Base-by-base conservation (phyloP, 2,113 vertebrate species). In the Sarotherodon lohbergeri region DNA sequence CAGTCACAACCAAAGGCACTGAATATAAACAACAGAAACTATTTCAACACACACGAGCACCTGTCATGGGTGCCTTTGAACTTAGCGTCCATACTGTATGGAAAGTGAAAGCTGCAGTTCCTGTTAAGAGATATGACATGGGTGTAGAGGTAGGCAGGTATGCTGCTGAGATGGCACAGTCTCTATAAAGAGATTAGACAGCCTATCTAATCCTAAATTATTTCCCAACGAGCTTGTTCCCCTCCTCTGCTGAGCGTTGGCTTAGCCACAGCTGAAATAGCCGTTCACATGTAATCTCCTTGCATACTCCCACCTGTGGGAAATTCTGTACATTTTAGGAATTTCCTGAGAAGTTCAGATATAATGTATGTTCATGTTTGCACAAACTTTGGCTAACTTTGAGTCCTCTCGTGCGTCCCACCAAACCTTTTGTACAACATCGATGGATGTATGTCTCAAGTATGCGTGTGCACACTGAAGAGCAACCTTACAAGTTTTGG, bases 181-280 rank as follows among this genome's bases (percentile, higher is more conserved):
- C 96, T 96, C 95, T 95, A 97, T 98, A 98, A 99, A 98, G 97
- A 97, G 98, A 98, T 99, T 99, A 98, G 90, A 90, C 93, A 83
- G 92, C 94, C 94, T 91, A 91, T 95, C 95, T 98, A 98, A 99
- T 99, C 97, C 97, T 94, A 98, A 97, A 98, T 97, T 97, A 97
- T 97, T 97, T 97, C 96, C 95, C 95, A 91, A 96, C 91, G 90
- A 94, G 95, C 94, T 96, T 80, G 87, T 88, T 93, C 82, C 81
- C 96, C 95, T 95, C 96, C 86, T 92, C 86, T 96, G 95, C 91
- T 97, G 96, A 97, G 96, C 95, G 96, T 79, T 90, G 92, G 96
- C 95, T 97, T 97, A 98, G 96, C 95, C 96, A 95, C 96, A 97
- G 97, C 97, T 97, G 95, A 97, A 96, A 91, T 96, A 97, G 90